phyloP scores from a whole-genome alignment of 2,113 vertebrate genomes.

The Chamaea fasciata region DNA sequence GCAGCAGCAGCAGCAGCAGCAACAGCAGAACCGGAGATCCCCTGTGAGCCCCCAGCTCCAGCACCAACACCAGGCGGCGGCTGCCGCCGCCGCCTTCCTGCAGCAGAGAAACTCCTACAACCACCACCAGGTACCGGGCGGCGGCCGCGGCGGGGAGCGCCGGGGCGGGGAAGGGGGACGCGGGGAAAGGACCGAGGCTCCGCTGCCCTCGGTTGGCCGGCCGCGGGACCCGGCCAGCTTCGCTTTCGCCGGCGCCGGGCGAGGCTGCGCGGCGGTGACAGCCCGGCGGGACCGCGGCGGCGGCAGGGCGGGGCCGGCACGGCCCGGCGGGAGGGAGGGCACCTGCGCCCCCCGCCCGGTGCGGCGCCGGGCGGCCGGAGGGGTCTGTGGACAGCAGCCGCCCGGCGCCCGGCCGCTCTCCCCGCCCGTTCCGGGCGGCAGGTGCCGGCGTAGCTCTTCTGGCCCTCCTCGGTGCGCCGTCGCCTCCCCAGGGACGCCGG shows the following conservation, averaged over 20 bases:
- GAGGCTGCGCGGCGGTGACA: neutral
- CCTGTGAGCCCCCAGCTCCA: constrained; percentile 89
- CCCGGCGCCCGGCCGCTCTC: neutral
- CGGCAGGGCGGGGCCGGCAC: neutral
- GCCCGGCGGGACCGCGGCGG: neutral
- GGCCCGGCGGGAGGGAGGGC: neutral
- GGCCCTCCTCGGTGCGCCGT: neutral
- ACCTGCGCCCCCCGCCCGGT: neutral
- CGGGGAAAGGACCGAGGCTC: neutral
- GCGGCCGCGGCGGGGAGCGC: neutral
- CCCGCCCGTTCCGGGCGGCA: neutral
- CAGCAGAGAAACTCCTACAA: constrained; percentile 93
- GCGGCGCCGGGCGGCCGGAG: neutral
- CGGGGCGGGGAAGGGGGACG: neutral
- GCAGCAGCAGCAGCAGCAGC: constrained; percentile 81
- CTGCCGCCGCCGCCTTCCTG: constrained; percentile 77
- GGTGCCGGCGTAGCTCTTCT: neutral
- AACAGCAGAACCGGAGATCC: constrained; percentile 84
- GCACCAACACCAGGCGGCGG: constrained; percentile 81
- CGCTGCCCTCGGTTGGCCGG: neutral
- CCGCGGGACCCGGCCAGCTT: too few species aligned
- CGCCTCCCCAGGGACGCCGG: neutral
- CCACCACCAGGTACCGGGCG: constrained; percentile 84
- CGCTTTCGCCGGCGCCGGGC: neutral
- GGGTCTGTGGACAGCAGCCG: neutral